Evolutionary conservation across 2,797 vertebrate genomes (phyloP), one percentile per base, ranked within the genome.

Genomic region (Microcaecilia unicolor): DNA sequence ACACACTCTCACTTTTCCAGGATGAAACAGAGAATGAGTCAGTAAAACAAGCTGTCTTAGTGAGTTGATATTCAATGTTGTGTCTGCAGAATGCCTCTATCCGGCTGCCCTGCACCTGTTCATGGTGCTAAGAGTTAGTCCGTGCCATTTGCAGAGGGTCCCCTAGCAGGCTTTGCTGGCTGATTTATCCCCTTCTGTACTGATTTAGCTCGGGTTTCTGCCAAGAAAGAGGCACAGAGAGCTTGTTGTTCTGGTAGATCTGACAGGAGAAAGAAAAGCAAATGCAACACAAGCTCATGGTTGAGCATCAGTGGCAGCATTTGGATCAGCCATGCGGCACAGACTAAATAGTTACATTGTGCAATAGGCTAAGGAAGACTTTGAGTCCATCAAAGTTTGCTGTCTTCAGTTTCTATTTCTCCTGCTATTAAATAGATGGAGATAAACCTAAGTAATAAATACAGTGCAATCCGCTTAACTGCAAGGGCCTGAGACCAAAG

Each of bases 21-120:
- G n/a, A n/a, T 40, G 23, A 34, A 36, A 41, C 22, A 36, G 25
- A n/a, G n/a, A n/a, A n/a, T 40, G 23, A 34, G 36, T 41, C 22
- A 36, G 25, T 15, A 30, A 26, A 4, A 8, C 15, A 24, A 12
- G 25, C 21, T 41, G 33, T 22, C 2, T 3, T 19, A 8, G 23
- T 25, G 18, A 15, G 14, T 44, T 7, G 5, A 27, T 29, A 17
- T 2, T 3, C 11, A n/a, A 1, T 1, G 11, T n/a, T 6, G 5
- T 4, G 30, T 47, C 27, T 24, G 45, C 25, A 48, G 41, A 21
- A 34, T 60, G 61, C 59, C 41, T 48, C 48, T 38, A 46, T 47
- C 58, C 43, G 61, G 62, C 56, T 67, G 29, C 46, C 32, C 37
- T 52, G 72, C 88, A 90, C 88, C 88, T 90, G 86, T 87, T 80